phyloP scores from a whole-genome alignment of 1,140 invertebrate genomes.

The Solenopsis invicta region DNA sequence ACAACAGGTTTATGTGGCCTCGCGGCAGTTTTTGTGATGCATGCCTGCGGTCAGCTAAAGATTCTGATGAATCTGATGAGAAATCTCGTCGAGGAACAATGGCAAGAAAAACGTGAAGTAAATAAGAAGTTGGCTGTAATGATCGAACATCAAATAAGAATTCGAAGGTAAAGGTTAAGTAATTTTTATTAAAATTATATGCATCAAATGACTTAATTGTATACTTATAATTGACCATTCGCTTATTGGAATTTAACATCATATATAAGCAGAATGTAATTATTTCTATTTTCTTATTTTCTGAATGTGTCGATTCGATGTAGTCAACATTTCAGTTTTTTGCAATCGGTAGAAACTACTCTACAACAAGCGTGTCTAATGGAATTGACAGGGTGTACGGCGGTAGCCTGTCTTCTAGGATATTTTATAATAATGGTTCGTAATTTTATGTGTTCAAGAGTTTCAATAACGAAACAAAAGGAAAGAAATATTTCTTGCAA shows the following conservation, averaged over 20 bases:
- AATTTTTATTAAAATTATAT: not conserved
- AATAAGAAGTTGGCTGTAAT: conserved; percentile 7
- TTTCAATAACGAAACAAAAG: conserved; percentile 9
- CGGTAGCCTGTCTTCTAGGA: conserved; percentile 77
- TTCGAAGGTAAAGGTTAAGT: conserved; percentile 33
- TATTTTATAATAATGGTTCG: conserved; percentile 79
- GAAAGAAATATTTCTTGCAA: not conserved
- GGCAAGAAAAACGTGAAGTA: not conserved
- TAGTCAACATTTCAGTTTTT: conserved; percentile 68
- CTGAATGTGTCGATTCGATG: not conserved
- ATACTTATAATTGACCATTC: not conserved
- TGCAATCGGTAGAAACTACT: conserved; percentile 68
- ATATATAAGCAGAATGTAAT: not conserved
- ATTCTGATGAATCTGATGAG: conserved; percentile 56
- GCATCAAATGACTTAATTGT: not conserved
- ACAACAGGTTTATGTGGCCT: conserved; percentile 70
- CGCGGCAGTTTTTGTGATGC: conserved; percentile 67
- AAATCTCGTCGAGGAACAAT: conserved; percentile 14
- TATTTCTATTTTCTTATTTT: conserved; percentile 10
- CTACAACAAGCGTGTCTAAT: conserved; percentile 77
- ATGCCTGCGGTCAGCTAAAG: conserved; percentile 73
- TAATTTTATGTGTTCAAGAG: not conserved
- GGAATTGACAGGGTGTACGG: conserved; percentile 78
- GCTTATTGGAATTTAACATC: not conserved
- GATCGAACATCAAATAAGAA: conserved; percentile 58